phyloP scores from a whole-genome alignment of 2,888 invertebrate species.

The Tholera decimalis region DNA sequence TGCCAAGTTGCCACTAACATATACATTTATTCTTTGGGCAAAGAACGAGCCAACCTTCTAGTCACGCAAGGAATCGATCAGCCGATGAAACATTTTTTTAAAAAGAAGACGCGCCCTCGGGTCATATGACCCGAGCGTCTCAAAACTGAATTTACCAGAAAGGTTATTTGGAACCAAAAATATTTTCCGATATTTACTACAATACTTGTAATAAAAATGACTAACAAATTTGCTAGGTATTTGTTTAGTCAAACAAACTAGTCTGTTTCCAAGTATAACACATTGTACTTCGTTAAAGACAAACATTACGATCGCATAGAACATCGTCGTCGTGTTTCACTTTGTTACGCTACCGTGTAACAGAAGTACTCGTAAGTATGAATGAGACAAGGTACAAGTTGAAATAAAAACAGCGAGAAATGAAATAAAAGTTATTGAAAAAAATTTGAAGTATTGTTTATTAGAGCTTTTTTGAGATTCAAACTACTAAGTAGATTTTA shows the following conservation, averaged over 20 bases:
- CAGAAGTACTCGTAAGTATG: not conserved
- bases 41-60: no score
- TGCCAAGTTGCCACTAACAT: no score
- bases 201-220: constrained; percentile 18
- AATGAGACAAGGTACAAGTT: constrained; percentile 4
- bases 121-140: no score
- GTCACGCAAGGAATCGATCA: no score
- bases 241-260: constrained; percentile 28
- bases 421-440: not conserved
- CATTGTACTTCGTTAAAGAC: constrained; percentile 42
- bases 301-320: constrained; percentile 34
- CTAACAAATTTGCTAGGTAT: constrained; percentile 4
- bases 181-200: not conserved
- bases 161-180: constrained; percentile 1
- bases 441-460: no score
- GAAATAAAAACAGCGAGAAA: not conserved
- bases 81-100: no score
- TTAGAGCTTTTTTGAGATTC: not conserved
- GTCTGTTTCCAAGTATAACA: constrained; percentile 6
- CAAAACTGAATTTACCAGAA: no score
- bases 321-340: constrained; percentile 19
- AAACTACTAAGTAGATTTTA: not conserved
- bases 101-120: no score
- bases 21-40: no score
- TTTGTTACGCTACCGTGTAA: constrained; percentile 1